A percentile compares a stretch with the other conserved stretches of the same genome.
phyloP scores from a whole-genome alignment of 2,797 vertebrate genomes.

The Octomys mimax region DNA sequence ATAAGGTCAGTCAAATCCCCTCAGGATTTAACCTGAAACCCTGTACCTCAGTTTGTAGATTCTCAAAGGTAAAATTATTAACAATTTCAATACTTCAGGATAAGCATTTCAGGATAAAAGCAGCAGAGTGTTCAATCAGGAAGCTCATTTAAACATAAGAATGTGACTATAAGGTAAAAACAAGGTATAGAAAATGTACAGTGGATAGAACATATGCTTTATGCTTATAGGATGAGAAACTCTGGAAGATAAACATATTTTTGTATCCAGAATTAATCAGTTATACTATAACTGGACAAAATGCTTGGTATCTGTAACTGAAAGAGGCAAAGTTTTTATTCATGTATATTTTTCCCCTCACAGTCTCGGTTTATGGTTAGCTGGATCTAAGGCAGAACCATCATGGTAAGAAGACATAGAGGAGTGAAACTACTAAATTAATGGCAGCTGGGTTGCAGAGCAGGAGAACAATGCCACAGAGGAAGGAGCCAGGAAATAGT shows the following conservation, averaged over 20 bases:
- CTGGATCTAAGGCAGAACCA: neutral
- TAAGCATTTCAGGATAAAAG: slow-evolving; percentile 13
- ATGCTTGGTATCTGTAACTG: neutral
- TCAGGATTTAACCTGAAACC: no score
- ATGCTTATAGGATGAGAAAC: neutral
- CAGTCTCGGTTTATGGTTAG: neutral
- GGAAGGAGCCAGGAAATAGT: neutral
- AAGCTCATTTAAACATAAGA: neutral
- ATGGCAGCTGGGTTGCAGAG: neutral
- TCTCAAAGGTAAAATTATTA: no score
- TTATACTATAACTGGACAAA: neutral
- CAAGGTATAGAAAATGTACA: neutral
- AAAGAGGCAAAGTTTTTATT: neutral
- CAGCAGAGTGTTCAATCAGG: neutral
- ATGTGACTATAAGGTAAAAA: neutral
- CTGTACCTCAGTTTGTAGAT: no score
- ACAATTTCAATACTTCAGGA: no score
- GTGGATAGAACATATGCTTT: neutral
- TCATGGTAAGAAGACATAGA: neutral
- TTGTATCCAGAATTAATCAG: neutral
- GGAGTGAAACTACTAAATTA: neutral
- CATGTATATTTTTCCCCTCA: neutral
- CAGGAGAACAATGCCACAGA: neutral
- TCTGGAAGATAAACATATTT: neutral
- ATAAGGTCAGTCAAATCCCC: no score